Conservation (phyloP, 2,888 invertebrate genomes). For the Nesidiocoris tenuis region DNA sequence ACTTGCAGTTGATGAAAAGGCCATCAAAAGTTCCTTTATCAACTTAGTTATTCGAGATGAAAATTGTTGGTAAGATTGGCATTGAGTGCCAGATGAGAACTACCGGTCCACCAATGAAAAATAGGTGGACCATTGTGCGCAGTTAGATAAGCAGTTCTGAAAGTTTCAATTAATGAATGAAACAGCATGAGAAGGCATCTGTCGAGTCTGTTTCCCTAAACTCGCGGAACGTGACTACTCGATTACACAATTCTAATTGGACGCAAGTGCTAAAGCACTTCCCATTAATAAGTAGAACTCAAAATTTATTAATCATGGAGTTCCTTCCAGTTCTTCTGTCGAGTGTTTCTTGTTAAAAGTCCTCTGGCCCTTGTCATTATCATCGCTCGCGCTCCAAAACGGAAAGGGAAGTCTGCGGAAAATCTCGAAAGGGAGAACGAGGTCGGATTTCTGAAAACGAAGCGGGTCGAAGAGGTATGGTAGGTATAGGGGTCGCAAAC, state of each 20-base stretch:
- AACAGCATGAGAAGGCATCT: not conserved
- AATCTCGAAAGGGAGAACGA: not conserved
- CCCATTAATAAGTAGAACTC: not conserved
- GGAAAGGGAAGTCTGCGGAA: not conserved
- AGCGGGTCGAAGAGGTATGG: not conserved
- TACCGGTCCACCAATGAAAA: no score
- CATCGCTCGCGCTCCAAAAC: not conserved
- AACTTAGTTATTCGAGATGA: no score
- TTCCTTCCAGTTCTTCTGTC: not conserved
- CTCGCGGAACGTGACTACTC: not conserved
- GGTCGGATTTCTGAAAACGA: not conserved
- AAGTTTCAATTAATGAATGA: no score
- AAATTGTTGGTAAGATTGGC: no score
- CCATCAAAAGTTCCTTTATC: no score
- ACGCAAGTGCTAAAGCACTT: not conserved
- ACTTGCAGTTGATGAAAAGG: no score
- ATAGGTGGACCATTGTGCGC: no score
- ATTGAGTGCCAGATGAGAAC: no score
- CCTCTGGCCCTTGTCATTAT: constrained; percentile 5
- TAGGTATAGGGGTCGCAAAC: not conserved
- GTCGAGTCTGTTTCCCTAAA: not conserved
- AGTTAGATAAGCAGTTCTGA: no score
- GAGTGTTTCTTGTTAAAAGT: constrained; percentile 4
- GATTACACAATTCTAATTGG: not conserved
- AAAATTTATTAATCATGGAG: constrained; percentile 4